Evolutionary conservation across 1,140 invertebrate species (phyloP), one percentile per base, ranked within the genome.

Genomic region (Drosophila hydei): DNA sequence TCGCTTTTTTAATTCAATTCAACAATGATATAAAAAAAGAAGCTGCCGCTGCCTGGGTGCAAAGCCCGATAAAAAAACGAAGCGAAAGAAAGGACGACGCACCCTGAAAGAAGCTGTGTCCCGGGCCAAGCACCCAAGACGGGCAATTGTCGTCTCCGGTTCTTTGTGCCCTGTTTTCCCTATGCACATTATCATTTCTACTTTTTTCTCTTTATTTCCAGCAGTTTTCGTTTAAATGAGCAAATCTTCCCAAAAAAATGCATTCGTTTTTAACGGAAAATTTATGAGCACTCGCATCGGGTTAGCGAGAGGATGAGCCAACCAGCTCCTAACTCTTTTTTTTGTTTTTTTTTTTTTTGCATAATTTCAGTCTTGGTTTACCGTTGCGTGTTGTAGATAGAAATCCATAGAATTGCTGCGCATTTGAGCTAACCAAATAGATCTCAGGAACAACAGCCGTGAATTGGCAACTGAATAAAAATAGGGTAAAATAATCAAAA

Each of bases 1-100:
- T 87, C 83, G 83, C 83, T 78, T 78, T 87, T 87, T 87, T 87
- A 88, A 88, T 87, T 87, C 83, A 87, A 87, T 87, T 87, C 83
- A 78, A 83, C 76, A 79, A 85, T 85, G 79, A 79, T 87, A 68
- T 52, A 79, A 87, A 75, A 60, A 81, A 42, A 47, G 16, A 40
- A 19, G 33, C 30, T 23, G 40, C 38, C 48, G 72, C 36, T 42
- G 73, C 60, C 55, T 52, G 50, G 72, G 59, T 75, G 61, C 56
- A 59, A 63, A 70, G 30, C 51, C 25, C 30, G 59, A 48, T 36
- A 47, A 40, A 69, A 51, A 38, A 47, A 45, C 14, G n/a, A n/a
- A 36, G 21, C 6, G 6, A 56, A 68, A 64, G 25, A 38, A 47
- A 19, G 45, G 18, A 47, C 14, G 36, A 19, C 16, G 14, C 60